These are phyloP conservation scores for Pithys albifrons DNA, from an alignment of 2,113 vertebrate genomes.

Conservation along the genomic window DNA sequence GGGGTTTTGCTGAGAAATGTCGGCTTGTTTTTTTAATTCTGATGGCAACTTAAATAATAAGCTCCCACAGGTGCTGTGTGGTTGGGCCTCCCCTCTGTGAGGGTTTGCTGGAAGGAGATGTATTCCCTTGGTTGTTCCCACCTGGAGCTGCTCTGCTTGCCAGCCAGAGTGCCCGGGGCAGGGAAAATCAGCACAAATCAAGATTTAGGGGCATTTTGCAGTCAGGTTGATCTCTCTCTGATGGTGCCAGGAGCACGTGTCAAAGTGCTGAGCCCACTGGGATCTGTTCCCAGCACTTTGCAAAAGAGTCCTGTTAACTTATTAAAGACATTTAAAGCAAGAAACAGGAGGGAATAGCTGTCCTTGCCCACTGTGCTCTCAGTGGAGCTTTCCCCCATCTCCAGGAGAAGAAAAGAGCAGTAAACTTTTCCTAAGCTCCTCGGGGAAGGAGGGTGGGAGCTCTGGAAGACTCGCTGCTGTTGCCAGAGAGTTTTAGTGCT, in stretches of 20 bases:
- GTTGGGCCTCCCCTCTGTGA: accelerated
- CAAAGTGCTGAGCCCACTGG: accelerated
- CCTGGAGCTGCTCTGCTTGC: background rate
- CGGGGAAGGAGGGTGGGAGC: background rate
- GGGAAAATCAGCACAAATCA: accelerated
- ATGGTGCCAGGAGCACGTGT: background rate
- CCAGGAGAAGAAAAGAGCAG: background rate
- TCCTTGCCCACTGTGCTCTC: background rate
- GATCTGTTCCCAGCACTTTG: background rate
- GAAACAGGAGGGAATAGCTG: background rate
- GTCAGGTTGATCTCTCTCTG: background rate
- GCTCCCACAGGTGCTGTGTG: background rate
- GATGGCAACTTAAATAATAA: background rate
- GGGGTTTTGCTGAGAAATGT: background rate
- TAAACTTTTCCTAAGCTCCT: background rate
- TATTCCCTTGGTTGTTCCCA: background rate
- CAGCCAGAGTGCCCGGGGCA: background rate
- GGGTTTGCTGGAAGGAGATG: background rate
- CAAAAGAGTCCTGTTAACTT: background rate
- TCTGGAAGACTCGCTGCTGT: accelerated
- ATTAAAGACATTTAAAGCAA: background rate
- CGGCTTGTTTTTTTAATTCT: background rate
- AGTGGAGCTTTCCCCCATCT: accelerated
- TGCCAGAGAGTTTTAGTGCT: background rate
- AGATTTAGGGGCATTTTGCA: background rate